Base-by-base conservation (phyloP, 2,797 vertebrate genomes). In the Ctenosaura bakeri region DNA sequence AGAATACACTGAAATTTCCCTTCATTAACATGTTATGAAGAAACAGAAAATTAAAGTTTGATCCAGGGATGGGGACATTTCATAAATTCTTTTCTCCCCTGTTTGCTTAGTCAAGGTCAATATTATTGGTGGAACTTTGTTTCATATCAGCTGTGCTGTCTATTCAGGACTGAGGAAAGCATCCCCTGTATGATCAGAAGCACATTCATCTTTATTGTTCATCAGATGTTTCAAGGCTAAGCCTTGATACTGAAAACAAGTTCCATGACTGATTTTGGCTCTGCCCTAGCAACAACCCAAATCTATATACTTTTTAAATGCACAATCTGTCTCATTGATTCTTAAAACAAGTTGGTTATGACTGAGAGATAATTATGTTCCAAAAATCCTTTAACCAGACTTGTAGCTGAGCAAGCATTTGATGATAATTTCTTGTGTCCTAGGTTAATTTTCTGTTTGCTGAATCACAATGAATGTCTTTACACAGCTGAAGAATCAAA, bases 351-450 rank as follows among this genome's bases (percentile, higher is more conserved):
- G 16, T 4, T 32, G 24, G 64, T 88, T 52, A 46, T 38, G n/a
- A 16, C n/a, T 71, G 22, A 81, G 64, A 81, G 24, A 38, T 42
- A 50, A n/a, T 71, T n/a, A 73, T n/a, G 52, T 71, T 64, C 87
- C 78, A 54, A 81, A 88, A 71, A 26, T 32, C 26, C 35, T 74
- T 52, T 24, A 56, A 32, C 59, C 42, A 73, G 79, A 1, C 52
- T 38, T 46, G 82, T 82, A 56, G 66, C 79, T 73, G 52, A 74
- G 10, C 83, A 52, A 35, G 64, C 46, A 85, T 71, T 73, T 88
- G 52, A 73, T 52, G 78, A 42, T 73, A 32, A 9, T 56, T 88
- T 56, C 35, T n/a, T 12, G 6, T 35, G 38, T 46, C 24, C 66
- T 35, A 87, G 29, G n/a, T 20, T 62, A 59, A 59, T 83, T 83